phyloP scores from a whole-genome alignment of 2,888 invertebrate genomes.

The Apomyelois bistriatella region DNA sequence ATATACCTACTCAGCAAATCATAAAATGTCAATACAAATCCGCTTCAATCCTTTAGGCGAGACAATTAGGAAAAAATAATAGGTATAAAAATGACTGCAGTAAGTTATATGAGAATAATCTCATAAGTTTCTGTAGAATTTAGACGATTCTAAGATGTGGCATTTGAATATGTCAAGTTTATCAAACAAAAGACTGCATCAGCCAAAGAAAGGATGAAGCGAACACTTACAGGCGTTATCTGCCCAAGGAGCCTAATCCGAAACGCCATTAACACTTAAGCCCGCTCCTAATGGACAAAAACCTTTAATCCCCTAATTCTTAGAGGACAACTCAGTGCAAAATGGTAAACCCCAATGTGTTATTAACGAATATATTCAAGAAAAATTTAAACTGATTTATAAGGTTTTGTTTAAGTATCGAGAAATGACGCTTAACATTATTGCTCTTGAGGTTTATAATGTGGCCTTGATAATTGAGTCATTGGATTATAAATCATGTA shows the following conservation, averaged over 20 bases:
- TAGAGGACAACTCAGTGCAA: slow-evolving; percentile 50
- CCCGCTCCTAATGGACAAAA: slow-evolving; percentile 73
- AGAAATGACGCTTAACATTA: background rate
- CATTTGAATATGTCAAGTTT: slow-evolving; percentile 32
- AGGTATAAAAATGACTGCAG: no score
- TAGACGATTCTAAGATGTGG: background rate
- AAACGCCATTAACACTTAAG: slow-evolving; percentile 73
- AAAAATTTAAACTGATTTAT: background rate
- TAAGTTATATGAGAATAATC: background rate
- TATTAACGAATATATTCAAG: slow-evolving; percentile 5
- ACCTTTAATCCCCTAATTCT: slow-evolving; percentile 66
- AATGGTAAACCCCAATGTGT: slow-evolving; percentile 36
- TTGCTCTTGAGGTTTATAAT: background rate
- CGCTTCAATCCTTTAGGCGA: no score
- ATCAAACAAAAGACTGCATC: slow-evolving; percentile 63
- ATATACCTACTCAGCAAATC: no score
- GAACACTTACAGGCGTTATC: slow-evolving; percentile 55
- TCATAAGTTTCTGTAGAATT: background rate
- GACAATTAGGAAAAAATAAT: no score
- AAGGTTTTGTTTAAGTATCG: background rate
- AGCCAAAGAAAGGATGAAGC: slow-evolving; percentile 58
- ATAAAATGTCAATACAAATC: no score
- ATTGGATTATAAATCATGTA: background rate
- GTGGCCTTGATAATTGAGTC: background rate
- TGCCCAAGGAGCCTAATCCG: slow-evolving; percentile 57